These are phyloP conservation scores for Echiichthys vipera DNA, from an alignment of 2,797 vertebrate species.

Conservation along the genomic window DNA sequence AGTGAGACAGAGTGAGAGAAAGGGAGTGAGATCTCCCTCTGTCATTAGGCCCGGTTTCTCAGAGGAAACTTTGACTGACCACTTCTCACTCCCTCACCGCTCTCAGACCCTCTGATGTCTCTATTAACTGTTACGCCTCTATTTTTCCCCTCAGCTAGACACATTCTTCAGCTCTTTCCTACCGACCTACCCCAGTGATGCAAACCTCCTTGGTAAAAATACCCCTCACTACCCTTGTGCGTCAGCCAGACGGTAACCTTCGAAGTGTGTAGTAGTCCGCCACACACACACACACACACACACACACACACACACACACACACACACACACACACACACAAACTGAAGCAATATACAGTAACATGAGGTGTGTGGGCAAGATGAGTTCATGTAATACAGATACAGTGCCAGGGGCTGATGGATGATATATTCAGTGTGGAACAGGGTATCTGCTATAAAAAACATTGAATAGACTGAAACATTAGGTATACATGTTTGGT, in stretches of 20 bases:
- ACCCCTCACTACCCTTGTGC: constrained; percentile 56
- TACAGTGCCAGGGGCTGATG: constrained; percentile 15
- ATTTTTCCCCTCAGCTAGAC: constrained; percentile 73
- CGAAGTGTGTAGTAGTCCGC: constrained; percentile 43
- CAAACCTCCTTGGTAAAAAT: constrained; percentile 71
- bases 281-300: constrained; percentile 68
- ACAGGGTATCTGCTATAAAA: not conserved
- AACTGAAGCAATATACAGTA: constrained; percentile 17
- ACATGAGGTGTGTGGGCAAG: constrained; percentile 18
- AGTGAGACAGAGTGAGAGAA: not conserved
- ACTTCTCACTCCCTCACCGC: constrained; percentile 59
- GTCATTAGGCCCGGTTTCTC: constrained; percentile 58
- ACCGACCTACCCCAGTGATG: constrained; percentile 79
- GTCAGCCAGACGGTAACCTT: constrained; percentile 66
- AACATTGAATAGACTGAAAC: not conserved
- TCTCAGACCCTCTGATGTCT: constrained; percentile 65
- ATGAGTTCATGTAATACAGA: constrained; percentile 19
- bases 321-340: constrained; percentile 65
- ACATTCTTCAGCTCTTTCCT: constrained; percentile 77
- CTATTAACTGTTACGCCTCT: constrained; percentile 69
- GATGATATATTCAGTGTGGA: not conserved
- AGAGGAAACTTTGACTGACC: constrained; percentile 75
- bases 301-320: constrained; percentile 65
- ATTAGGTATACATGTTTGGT: not conserved
- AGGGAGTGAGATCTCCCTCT: constrained; percentile 38